These are phyloP conservation scores for Pristionchus maxplancki DNA, from an alignment of 2,888 invertebrate genomes.

Conservation along the genomic window DNA sequence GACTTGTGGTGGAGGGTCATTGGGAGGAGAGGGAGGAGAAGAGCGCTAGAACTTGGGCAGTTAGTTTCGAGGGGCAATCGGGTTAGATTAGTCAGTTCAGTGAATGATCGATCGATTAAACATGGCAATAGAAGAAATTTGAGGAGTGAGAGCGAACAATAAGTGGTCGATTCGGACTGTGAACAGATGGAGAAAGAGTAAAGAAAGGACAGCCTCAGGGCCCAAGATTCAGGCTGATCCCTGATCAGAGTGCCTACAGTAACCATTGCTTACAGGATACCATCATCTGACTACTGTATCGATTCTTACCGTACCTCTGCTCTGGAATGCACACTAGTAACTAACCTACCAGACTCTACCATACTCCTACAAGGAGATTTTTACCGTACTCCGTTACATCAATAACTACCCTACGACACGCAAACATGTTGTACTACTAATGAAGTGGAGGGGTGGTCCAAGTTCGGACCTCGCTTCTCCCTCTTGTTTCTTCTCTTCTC, in stretches of 20 bases:
- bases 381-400: too few species aligned
- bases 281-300: too few species aligned
- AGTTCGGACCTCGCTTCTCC: neutral
- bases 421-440: constrained; percentile 35
- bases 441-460: neutral
- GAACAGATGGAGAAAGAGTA: neutral
- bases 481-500: neutral
- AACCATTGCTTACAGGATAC: too few species aligned
- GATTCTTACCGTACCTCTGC: too few species aligned
- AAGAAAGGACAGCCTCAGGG: neutral
- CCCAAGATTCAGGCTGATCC: neutral
- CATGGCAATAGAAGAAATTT: neutral
- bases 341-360: too few species aligned
- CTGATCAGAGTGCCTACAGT: neutral
- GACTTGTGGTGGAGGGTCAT: constrained; percentile 36
- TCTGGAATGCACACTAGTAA: too few species aligned
- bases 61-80: neutral
- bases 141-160: neutral
- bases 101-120: neutral
- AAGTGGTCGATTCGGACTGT: neutral
- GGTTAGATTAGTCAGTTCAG: neutral
- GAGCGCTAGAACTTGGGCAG: constrained; percentile 16
- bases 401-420: neutral
- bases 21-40: too few species aligned
- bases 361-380: neutral